Percentiles rank a stretch among this genome's conserved stretches.
Evolutionary conservation across 2,113 vertebrate species (phyloP).

Genomic region (Trichomycterus rosablanca): DNA sequence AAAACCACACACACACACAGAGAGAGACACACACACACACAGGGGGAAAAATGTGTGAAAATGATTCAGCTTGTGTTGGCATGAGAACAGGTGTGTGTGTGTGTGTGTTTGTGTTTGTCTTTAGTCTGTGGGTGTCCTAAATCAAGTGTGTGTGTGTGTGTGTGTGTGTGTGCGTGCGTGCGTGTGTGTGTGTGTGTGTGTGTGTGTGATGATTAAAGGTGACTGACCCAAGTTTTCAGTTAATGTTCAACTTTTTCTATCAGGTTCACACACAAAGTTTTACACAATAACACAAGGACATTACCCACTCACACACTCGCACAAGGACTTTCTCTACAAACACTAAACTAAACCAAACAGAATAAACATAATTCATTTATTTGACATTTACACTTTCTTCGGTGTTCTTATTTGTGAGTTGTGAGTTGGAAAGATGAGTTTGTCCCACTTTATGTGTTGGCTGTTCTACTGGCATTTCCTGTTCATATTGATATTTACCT

Average conservation of each 20-base stretch:
- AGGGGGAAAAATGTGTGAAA: conserved; percentile 4
- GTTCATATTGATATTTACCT: conserved; percentile 14
- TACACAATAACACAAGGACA: conserved; percentile 7
- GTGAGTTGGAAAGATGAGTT: neutral
- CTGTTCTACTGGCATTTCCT: conserved; percentile 10
- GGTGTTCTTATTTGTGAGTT: neutral
- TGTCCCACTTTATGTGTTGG: neutral
- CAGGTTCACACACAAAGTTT: conserved; percentile 4
- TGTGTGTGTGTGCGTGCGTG: neutral
- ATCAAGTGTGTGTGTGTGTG: neutral
- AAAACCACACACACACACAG: conserved; percentile 5
- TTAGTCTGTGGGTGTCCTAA: no score
- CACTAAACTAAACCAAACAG: neutral
- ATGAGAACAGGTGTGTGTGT: conserved; percentile 2
- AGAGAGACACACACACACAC: no score
- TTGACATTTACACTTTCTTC: no score
- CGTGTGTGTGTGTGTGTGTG: neutral
- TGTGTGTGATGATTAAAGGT: conserved; percentile 22
- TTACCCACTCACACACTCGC: neutral
- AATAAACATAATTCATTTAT: neutral
- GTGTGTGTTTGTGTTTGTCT: neutral
- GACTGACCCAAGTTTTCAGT: conserved; percentile 25
- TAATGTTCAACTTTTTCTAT: conserved; percentile 36
- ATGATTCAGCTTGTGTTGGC: neutral
- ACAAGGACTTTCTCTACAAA: conserved; percentile 34